Base-by-base conservation (phyloP, 2,888 invertebrate genomes). In the Anoncus sp. region DNA sequence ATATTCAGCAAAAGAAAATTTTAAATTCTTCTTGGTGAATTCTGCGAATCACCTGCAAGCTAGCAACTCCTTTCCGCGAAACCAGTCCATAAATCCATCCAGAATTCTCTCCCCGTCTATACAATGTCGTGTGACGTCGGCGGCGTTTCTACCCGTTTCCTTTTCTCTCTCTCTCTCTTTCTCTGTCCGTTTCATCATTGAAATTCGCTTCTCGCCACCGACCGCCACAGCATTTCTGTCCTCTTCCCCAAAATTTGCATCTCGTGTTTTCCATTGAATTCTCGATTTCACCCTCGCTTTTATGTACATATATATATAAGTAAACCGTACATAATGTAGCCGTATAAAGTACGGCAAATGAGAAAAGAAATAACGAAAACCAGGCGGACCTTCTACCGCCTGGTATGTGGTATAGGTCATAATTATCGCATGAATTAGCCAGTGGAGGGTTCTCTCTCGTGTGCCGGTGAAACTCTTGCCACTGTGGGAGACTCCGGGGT, bases 121-220 rank as follows among this genome's bases (percentile, higher is more conserved):
- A 16, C 35, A 53, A 27, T 47, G 72, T 75, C 51, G 51, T 63
- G 7, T 62, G 49, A 45, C 53, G 65, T 57, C 62, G 51, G 45
- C 65, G 75, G 49, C 60, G 63, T 66, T 76, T 63, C 53, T 31
- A 43, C 20, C 53, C 77, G 40, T 38, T 67, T 67, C 45, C 45
- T 35, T 27, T 49, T 51, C n/a, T n/a, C n/a, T 51, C 18, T 60
- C 22, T 14, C 20, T 47, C 31, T 40, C 35, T 47, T 20, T 47
- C 60, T 47, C 24, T 55, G 60, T 74, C 22, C 14, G 16, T 59
- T 77, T 16, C 66, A 38, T 85, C 83, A 85, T 84, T 84, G 81
- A 85, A 83, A 85, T 84, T 84, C 82, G 63, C 66, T 82, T 77
- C 59, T 71, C 74, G 75, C 65, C 79, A 77, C 49, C 75, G 24